Conservation (phyloP, 2,797 vertebrate species). For the Rhincodon typus region DNA sequence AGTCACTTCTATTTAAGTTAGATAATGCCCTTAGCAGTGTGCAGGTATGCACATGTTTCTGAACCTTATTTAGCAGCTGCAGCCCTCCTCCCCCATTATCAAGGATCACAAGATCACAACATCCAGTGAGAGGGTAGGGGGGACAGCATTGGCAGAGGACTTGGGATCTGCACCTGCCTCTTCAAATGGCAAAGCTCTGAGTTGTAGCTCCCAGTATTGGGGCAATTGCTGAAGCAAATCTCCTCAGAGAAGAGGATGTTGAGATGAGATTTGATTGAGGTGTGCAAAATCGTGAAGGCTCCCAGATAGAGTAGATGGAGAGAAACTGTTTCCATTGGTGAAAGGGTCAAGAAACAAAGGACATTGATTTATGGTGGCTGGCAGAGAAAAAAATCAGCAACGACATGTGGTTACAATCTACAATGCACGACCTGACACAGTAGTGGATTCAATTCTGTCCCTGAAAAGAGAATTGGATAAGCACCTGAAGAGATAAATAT, state of each 20-base stretch:
- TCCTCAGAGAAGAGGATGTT: not conserved
- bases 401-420: not conserved
- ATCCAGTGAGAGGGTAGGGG: not conserved
- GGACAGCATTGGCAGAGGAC: not conserved
- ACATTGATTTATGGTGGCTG: not conserved
- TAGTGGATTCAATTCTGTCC: not conserved
- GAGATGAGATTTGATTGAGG: not conserved
- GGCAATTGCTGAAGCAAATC: not conserved
- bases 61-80: slow-evolving; percentile 18
- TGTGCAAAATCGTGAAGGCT: not conserved
- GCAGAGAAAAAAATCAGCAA: not conserved
- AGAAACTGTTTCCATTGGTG: not conserved
- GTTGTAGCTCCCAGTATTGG: not conserved
- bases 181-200: not conserved
- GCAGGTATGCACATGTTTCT: not conserved
- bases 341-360: not conserved
- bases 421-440: not conserved
- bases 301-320: not conserved
- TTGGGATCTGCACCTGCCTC: not conserved
- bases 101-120: not conserved
- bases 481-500: not conserved
- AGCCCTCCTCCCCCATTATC: not conserved
- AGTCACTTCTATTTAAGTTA: not conserved
- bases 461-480: not conserved
- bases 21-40: slow-evolving; percentile 8